A percentile compares a stretch with the other conserved stretches of the same genome.
Evolutionary conservation across 1,140 invertebrate genomes (phyloP).

Genomic region (Drosophila yakuba): DNA sequence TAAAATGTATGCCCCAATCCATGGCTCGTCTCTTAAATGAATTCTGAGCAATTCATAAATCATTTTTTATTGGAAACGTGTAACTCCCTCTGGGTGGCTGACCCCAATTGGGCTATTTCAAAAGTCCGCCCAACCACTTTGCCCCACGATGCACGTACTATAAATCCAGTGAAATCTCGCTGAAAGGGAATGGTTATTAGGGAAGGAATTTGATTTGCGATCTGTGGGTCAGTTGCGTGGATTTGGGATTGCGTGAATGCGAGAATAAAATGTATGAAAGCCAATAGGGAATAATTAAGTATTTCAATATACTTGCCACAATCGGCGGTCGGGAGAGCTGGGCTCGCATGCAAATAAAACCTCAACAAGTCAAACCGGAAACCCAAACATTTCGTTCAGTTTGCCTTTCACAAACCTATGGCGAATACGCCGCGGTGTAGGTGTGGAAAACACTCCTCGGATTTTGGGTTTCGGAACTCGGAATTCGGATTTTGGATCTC

Average conservation of each 20-base stretch:
- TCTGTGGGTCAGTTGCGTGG: conserved; percentile 42
- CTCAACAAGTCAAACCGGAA: conserved; percentile 78
- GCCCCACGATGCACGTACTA: conserved; percentile 30
- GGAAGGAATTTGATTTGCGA: conserved; percentile 63
- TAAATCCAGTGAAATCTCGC: conserved; percentile 59
- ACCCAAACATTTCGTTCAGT: conserved; percentile 64
- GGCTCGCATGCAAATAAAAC: conserved; percentile 75
- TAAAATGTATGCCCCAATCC: conserved; percentile 23
- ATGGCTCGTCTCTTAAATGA: conserved; percentile 12
- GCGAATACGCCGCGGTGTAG: conserved; percentile 9
- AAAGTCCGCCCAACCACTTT: conserved; percentile 11
- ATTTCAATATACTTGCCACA: conserved; percentile 48
- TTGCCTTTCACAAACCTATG: conserved; percentile 33
- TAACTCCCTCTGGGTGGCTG: conserved; percentile 24
- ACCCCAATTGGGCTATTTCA: conserved; percentile 45
- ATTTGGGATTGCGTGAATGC: conserved; percentile 51
- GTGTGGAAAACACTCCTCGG: conserved; percentile 32
- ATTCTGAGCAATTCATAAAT: conserved; percentile 36
- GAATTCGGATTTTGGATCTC: neutral
- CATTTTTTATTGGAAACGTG: conserved; percentile 36
- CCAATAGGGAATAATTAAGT: conserved; percentile 75
- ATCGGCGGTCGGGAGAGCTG: conserved; percentile 27
- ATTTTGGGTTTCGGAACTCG: neutral
- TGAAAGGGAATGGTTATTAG: conserved; percentile 67
- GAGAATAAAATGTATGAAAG: conserved; percentile 52